phyloP scores from a whole-genome alignment of 2,888 invertebrate genomes.

The Limnephilus marmoratus region DNA sequence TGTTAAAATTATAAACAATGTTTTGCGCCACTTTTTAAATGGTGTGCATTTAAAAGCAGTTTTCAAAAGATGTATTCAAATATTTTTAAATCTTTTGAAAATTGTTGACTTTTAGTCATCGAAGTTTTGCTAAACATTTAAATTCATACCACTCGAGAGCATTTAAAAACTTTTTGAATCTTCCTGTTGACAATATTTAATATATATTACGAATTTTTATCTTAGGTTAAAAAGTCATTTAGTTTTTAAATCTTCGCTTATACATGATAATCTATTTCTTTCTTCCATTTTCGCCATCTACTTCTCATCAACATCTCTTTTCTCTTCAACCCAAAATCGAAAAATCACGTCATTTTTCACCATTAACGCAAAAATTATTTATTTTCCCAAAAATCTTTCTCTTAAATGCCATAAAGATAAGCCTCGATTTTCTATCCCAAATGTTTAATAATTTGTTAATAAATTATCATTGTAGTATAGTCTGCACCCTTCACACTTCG shows the following conservation, averaged over 20 bases:
- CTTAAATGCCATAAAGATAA: background rate
- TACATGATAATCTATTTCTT: slow-evolving; percentile 13
- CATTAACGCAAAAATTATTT: background rate
- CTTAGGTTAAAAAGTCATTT: slow-evolving; percentile 34
- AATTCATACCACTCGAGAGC: background rate
- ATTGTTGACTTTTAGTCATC: background rate
- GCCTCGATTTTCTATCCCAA: background rate
- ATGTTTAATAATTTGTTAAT: background rate
- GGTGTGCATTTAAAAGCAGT: background rate
- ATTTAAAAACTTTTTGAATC: background rate
- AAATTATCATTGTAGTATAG: background rate
- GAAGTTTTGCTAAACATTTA: background rate
- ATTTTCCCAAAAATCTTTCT: background rate
- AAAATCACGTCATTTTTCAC: background rate
- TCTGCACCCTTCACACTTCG: background rate
- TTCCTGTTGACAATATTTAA: background rate
- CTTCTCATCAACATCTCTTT: background rate
- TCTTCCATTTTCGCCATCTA: background rate
- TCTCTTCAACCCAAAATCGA: background rate
- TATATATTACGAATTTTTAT: background rate
- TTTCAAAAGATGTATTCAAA: background rate
- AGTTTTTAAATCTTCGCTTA: slow-evolving; percentile 10
- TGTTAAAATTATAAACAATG: background rate
- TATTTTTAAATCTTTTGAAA: background rate
- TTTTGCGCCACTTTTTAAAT: background rate